These are phyloP conservation scores for Cotesia typhae DNA, from an alignment of 1,140 invertebrate species.

Conservation along the genomic window DNA sequence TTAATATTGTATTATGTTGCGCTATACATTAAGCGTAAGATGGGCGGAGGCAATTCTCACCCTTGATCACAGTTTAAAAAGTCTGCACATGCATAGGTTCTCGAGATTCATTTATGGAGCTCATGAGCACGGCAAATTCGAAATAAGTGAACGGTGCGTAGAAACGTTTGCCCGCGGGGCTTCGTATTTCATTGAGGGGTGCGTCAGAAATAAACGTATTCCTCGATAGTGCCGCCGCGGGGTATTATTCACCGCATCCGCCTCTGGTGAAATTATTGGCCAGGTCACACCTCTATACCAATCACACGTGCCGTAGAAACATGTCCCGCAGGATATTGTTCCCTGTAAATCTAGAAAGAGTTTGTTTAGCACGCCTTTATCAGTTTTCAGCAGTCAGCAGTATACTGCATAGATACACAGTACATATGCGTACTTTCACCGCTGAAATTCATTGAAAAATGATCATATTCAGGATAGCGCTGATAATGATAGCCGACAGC, in stretches of 20 bases:
- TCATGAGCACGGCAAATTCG: not conserved
- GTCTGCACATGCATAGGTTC: not conserved
- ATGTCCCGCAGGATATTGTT: not conserved
- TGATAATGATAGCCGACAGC: no score
- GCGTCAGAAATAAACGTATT: slow-evolving; percentile 11
- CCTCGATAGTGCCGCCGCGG: slow-evolving; percentile 19
- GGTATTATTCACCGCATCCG: slow-evolving; percentile 23
- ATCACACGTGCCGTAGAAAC: not conserved
- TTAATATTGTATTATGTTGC: no score
- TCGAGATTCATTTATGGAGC: not conserved
- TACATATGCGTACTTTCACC: no score
- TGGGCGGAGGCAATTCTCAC: slow-evolving; percentile 17
- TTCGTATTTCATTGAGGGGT: slow-evolving; percentile 19
- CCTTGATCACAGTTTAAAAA: not conserved
- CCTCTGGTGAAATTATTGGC: slow-evolving; percentile 28
- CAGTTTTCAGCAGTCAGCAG: not conserved
- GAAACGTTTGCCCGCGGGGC: slow-evolving; percentile 6
- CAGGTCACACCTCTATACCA: slow-evolving; percentile 15
- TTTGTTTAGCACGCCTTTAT: not conserved
- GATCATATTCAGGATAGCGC: no score
- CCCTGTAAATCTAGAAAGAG: not conserved
- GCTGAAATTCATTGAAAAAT: no score
- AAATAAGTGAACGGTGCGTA: not conserved
- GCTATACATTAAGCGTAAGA: not conserved
- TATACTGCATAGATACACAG: no score